Base-by-base conservation (phyloP, 2,113 vertebrate genomes). In the Corydoras maculifer region DNA sequence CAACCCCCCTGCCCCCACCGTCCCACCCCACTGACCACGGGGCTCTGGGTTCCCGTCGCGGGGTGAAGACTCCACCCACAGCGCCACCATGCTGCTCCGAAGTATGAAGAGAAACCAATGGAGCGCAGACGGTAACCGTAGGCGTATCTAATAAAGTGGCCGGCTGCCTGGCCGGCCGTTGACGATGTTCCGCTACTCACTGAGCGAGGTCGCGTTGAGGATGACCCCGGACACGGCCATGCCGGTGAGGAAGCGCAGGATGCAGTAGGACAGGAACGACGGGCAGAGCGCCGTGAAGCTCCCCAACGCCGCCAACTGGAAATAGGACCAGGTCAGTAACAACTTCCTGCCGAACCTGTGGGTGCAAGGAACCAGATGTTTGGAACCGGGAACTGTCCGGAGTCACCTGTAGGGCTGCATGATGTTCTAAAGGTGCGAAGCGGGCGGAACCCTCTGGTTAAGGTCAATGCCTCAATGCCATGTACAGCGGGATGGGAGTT, bases 221-320 rank as follows among this genome's bases (percentile, higher is more conserved):
- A 92, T 89, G 63, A 96, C 62, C 35, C 94, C 93, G 0, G 94
- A 96, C 73, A 94, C 90, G 0, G 93, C 87, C 88, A 90, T 92
- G 10, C 93, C 94, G 1, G 85, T 85, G 30, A 95, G 84, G 80
- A 93, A 94, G 18, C 93, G 90, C 68, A 92, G 86, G 50, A 78
- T 55, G 30, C 93, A 94, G 83, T 93, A 97, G 62, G 75, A 14
- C 0, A 80, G 2, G 83, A 93, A 95, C 3, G 82, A 86, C 1
- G 90, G 81, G 0, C 91, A 79, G 7, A 94, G 88, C 0, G 92
- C 87, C 0, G 89, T 80, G 62, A 84, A 86, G 0, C 86, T 86
- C 6, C 94, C 93, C 0, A 90, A 77, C 8, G 84, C n/a, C 0
- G 79, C 92, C 80, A 94, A 59, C 84, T 92, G 91, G 13, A 97